Base-by-base conservation (phyloP, 2,797 vertebrate genomes). In the Poliocrania exsul region DNA sequence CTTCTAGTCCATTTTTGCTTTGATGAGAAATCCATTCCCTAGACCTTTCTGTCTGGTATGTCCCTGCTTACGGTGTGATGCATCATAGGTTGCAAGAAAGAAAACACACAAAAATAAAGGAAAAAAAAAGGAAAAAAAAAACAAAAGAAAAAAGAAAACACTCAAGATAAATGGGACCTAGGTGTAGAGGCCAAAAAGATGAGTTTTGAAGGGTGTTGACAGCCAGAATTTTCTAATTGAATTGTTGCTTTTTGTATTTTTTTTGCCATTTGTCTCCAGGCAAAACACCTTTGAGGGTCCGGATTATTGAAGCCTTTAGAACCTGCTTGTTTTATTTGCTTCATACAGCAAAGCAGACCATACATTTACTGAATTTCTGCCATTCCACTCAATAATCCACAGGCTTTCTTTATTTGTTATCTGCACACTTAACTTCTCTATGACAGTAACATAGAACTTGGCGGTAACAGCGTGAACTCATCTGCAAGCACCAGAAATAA, bases 131-230 rank as follows among this genome's bases (percentile, higher is more conserved):
- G 16, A 35, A 50, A 40, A 33, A 26, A 35, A 50, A 40, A 31
- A 19, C 28, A 40, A 40, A 40, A 14, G 49, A 53, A 35, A 44
- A 6, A 23, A 35, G 40, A 40, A 33, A 19, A 37, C 35, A 15
- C 0, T 0, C 3, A n/a, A 51, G 25, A 61, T 12, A 69, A 85
- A 57, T 21, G 4, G 3, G 13, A 53, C 24, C 16, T 10, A 60
- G 18, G 8, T n/a, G 10, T 7, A 81, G 53, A 78, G 33, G 23
- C 8, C 40, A 86, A 70, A 49, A 67, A 9, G 16, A 18, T 26
- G 47, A 31, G 4, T 26, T 73, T 47, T 17, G 21, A 77, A 57
- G 11, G 35, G 19, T 73, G 13, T 7, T 18, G 8, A 16, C 8
- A 78, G 16, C 2, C 44, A 67, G 51, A 78, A 57, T n/a, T 20